Conservation (phyloP, 92 coral and sea anemone genomes). For the Porites evermanni region DNA sequence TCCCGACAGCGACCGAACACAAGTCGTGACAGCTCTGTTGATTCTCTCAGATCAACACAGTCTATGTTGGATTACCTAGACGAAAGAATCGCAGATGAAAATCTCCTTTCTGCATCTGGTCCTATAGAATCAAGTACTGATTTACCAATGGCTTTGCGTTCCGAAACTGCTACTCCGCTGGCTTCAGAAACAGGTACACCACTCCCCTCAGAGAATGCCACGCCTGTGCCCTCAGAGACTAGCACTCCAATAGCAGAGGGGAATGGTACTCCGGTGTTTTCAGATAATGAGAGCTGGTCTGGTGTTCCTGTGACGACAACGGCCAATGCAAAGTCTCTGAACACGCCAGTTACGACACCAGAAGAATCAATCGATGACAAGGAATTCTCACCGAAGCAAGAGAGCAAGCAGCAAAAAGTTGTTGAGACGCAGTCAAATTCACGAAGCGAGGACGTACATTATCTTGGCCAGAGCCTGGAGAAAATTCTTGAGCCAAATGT, state of each 20-base stretch:
- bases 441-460: not conserved
- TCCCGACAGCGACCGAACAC: constrained; percentile 32
- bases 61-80: constrained; percentile 44
- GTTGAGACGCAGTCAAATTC: not conserved
- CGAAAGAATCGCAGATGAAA: constrained; percentile 22
- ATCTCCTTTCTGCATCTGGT: not conserved
- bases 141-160: constrained; percentile 1
- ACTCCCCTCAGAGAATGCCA: constrained; percentile 1
- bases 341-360: not conserved
- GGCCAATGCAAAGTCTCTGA: not conserved
- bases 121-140: not conserved
- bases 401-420: not conserved
- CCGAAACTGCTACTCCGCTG: constrained; percentile 7
- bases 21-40: constrained; percentile 48
- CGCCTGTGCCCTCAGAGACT: constrained; percentile 6
- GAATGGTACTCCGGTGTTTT: constrained; percentile 27
- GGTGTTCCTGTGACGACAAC: constrained; percentile 4
- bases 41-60: constrained; percentile 41
- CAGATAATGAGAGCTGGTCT: constrained; percentile 12
- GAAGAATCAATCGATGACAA: not conserved
- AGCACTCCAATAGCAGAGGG: constrained; percentile 5
- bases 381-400: not conserved
- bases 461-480: not conserved
- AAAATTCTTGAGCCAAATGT: not conserved
- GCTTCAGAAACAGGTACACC: not conserved